Conservation (phyloP, 35 echinoderm and acorn worm genomes). For the Apostichopus japonicus region DNA sequence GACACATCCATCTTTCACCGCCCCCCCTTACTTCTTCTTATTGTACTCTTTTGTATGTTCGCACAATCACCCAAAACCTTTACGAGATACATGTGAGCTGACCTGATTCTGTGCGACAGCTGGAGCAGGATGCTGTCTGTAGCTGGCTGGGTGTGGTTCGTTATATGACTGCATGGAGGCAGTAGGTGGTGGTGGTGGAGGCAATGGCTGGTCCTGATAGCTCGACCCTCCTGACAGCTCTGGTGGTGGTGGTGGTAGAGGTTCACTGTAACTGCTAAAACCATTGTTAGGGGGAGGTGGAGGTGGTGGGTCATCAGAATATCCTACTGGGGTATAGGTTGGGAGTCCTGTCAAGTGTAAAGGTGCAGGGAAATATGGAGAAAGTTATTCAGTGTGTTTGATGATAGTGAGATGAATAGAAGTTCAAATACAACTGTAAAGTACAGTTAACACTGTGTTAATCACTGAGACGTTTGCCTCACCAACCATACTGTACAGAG, state of each 20-base stretch:
- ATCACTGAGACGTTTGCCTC: too few species aligned
- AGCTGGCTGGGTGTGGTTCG: slow-evolving; percentile 75
- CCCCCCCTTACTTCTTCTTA: background rate
- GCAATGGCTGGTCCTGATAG: slow-evolving; percentile 56
- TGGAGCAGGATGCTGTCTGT: slow-evolving; percentile 44
- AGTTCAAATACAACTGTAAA: too few species aligned
- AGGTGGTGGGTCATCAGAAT: slow-evolving; percentile 66
- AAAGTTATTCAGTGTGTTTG: background rate
- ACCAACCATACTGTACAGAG: too few species aligned
- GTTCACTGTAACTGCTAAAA: slow-evolving; percentile 44
- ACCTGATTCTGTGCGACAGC: background rate
- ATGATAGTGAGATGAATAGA: too few species aligned
- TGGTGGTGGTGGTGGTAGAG: slow-evolving; percentile 73
- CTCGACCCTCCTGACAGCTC: slow-evolving; percentile 59
- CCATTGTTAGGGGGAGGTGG: slow-evolving; percentile 61
- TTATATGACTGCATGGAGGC: slow-evolving; percentile 75
- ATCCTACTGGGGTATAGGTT: slow-evolving; percentile 25
- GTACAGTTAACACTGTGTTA: too few species aligned
- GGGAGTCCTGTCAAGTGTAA: background rate
- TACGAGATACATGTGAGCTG: background rate
- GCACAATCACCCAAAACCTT: too few species aligned
- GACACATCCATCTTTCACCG: background rate
- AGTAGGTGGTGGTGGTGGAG: slow-evolving; percentile 57
- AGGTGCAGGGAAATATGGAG: background rate
- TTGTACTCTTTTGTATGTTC: too few species aligned